A percentile compares a stretch with the other conserved stretches of the same genome.
Evolutionary conservation across 2,797 vertebrate genomes (phyloP).

Genomic region (Arvicola amphibius): DNA sequence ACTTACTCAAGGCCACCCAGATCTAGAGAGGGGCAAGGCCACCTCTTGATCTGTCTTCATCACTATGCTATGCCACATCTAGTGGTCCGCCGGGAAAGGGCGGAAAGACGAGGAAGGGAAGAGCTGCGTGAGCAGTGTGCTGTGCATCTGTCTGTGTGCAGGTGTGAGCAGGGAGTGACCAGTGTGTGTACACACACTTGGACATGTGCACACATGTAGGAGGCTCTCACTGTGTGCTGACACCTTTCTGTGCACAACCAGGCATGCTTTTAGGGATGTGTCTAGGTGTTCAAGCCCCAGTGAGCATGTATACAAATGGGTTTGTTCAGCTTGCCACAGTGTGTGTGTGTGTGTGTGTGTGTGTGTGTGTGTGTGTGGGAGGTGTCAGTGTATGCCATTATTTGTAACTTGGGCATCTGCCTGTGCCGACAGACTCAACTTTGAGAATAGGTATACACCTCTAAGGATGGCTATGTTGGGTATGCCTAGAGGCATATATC

Average conservation of each 20-base stretch:
- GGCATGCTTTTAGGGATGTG: not conserved
- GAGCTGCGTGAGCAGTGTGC: not conserved
- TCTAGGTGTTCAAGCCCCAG: not conserved
- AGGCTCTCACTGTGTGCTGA: not conserved
- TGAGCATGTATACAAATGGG: not conserved
- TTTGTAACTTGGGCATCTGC: not conserved
- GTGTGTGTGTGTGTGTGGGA: not conserved
- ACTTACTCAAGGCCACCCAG: not conserved
- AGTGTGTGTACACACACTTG: not conserved
- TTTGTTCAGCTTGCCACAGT: not conserved
- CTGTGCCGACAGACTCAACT: not conserved
- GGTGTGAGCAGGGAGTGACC: no score
- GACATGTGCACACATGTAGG: not conserved
- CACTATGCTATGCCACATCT: not conserved
- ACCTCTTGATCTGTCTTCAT: not conserved
- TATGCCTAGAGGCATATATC: not conserved
- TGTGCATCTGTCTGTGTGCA: not conserved
- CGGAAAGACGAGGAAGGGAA: not conserved
- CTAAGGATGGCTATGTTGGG: not conserved
- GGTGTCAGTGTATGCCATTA: no score
- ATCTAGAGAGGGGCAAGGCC: not conserved
- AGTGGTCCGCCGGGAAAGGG: not conserved
- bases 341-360: not conserved
- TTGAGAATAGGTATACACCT: not conserved
- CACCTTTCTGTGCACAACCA: not conserved